A percentile compares a stretch with the other conserved stretches of the same genome.
These are phyloP conservation scores for Coregonus clupeaformis DNA, from an alignment of 2,113 vertebrate species.

Conservation along the genomic window DNA sequence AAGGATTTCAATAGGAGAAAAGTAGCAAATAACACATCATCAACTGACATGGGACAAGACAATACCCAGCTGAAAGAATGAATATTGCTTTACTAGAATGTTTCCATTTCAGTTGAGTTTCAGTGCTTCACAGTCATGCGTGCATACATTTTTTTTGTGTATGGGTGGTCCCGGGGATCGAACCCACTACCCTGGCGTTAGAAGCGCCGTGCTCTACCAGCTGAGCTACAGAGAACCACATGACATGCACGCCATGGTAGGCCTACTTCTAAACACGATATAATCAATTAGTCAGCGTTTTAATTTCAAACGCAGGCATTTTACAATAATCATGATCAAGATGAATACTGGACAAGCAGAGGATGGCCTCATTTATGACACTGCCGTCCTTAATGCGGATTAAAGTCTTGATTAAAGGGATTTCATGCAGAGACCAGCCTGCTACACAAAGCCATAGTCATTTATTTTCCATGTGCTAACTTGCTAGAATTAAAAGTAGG, in stretches of 20 bases:
- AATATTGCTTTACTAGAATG: not conserved
- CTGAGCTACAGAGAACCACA: too few relatives aligned
- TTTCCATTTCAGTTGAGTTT: not conserved
- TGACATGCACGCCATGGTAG: not conserved
- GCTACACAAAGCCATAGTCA: conserved; percentile 58
- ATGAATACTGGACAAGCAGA: conserved; percentile 55
- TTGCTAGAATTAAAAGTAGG: not conserved
- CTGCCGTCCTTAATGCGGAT: conserved; percentile 69
- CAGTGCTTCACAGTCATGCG: too few relatives aligned
- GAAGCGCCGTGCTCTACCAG: too few relatives aligned
- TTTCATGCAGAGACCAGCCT: conserved; percentile 59
- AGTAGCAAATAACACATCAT: not conserved
- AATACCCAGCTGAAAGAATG: not conserved
- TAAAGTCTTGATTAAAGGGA: conserved; percentile 71
- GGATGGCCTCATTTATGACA: conserved; percentile 56
- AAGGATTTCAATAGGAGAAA: not conserved
- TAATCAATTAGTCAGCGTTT: not conserved
- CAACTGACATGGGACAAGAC: conserved; percentile 1
- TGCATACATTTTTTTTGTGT: too few relatives aligned
- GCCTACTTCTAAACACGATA: not conserved
- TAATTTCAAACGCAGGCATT: not conserved
- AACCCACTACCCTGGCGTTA: too few relatives aligned
- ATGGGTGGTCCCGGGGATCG: too few relatives aligned
- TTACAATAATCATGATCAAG: conserved; percentile 32
- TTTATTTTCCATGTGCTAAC: conserved; percentile 6